A percentile compares a stretch with the other conserved stretches of the same genome.
Evolutionary conservation across 2,113 vertebrate species (phyloP).

Genomic region (Phylloscopus trochilus): DNA sequence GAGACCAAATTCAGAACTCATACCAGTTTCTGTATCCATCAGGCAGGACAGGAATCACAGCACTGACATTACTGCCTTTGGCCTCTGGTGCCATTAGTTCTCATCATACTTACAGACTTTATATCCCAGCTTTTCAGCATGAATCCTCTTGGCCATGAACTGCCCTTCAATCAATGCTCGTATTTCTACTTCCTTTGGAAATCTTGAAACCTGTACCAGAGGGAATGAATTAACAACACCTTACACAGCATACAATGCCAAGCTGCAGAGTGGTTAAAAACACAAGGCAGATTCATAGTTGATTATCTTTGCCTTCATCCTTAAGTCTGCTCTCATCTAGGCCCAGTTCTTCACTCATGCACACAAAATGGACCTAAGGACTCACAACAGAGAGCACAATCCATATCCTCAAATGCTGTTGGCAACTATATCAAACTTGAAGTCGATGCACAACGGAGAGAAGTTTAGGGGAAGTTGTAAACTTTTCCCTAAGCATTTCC

Average conservation of each 20-base stretch:
- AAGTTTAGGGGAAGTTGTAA: neutral
- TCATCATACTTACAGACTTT: slow-evolving; percentile 81
- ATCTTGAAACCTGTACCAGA: slow-evolving; percentile 75
- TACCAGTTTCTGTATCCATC: neutral
- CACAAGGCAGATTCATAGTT: neutral
- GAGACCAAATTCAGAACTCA: neutral
- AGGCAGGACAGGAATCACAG: neutral
- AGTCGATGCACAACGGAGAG: neutral
- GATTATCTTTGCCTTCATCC: neutral
- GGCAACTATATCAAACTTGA: neutral
- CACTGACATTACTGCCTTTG: neutral
- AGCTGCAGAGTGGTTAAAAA: neutral
- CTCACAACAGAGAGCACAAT: neutral
- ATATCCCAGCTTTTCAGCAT: slow-evolving; percentile 92
- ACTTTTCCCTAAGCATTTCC: neutral
- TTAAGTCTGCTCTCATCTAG: neutral
- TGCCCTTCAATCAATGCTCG: slow-evolving; percentile 93
- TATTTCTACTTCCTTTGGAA: slow-evolving; percentile 80
- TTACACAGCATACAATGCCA: neutral
- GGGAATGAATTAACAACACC: neutral
- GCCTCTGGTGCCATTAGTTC: neutral
- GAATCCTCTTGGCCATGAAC: slow-evolving; percentile 91
- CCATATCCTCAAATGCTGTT: neutral
- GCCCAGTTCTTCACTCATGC: neutral
- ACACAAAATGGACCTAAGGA: neutral